These are phyloP conservation scores for Butorides virescens DNA, from an alignment of 2,113 vertebrate species.

Conservation along the genomic window DNA sequence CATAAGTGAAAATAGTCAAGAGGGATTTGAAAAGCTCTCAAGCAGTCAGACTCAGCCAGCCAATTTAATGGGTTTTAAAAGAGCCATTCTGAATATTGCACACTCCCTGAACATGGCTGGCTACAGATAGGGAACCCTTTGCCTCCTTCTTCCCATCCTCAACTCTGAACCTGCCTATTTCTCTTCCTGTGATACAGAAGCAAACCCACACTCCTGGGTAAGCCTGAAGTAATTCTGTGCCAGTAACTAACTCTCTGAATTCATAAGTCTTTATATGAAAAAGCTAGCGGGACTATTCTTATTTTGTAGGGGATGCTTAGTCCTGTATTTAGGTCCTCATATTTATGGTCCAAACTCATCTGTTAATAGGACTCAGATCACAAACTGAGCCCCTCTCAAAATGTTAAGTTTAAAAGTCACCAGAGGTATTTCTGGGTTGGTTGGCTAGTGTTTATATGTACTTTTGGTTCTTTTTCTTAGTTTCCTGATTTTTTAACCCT, in stretches of 20 bases:
- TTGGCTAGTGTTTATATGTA: background rate
- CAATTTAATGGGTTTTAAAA: background rate
- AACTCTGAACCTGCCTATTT: background rate
- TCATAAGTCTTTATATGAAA: background rate
- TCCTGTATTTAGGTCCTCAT: background rate
- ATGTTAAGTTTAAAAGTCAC: background rate
- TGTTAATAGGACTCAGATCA: background rate
- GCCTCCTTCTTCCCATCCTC: background rate
- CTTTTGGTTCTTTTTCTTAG: background rate
- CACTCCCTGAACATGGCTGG: fast-evolving
- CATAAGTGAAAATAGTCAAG: background rate
- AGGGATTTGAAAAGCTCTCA: background rate
- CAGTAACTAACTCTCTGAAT: background rate
- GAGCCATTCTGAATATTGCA: background rate
- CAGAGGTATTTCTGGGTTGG: background rate
- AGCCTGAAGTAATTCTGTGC: background rate
- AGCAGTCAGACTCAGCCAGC: background rate
- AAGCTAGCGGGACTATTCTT: background rate
- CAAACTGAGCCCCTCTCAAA: background rate
- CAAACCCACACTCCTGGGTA: background rate
- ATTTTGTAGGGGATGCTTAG: background rate
- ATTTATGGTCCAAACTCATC: background rate
- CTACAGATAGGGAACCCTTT: background rate
- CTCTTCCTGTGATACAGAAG: background rate
- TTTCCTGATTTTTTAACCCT: background rate